Conservation (phyloP, 2,797 vertebrate genomes). For the Orestias chungarensis region DNA sequence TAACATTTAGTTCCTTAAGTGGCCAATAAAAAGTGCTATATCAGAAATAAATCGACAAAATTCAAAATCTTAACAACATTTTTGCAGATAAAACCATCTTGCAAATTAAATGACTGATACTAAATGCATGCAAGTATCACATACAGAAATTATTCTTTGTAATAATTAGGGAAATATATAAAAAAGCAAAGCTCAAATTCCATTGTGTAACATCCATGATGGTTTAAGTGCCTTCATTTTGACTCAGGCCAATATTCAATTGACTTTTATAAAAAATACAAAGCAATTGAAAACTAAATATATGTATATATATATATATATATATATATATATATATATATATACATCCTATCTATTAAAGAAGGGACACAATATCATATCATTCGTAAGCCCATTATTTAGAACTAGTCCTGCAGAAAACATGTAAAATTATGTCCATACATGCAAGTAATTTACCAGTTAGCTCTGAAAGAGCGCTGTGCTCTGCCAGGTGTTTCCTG, state of each 20-base stretch:
- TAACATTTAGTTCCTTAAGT: not conserved
- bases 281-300: too few relatives aligned
- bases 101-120: not conserved
- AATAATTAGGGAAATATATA: not conserved
- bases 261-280: too few relatives aligned
- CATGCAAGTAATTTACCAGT: conserved; percentile 74
- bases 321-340: too few relatives aligned
- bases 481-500: conserved; percentile 87
- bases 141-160: not conserved
- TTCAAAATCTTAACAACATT: not conserved
- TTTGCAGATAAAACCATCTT: too few relatives aligned
- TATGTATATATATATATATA: too few relatives aligned
- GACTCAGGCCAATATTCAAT: not conserved
- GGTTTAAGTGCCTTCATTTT: not conserved
- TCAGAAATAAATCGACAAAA: not conserved
- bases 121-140: not conserved
- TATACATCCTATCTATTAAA: too few relatives aligned
- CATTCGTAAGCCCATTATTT: too few relatives aligned
- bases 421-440: not conserved
- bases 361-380: too few relatives aligned
- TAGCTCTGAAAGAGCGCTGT: conserved; percentile 79
- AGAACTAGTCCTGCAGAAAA: not conserved
- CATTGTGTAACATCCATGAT: not conserved
- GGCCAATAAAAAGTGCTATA: not conserved
- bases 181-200: not conserved